These are phyloP conservation scores for Peromyscus polionotus DNA, from an alignment of 2,113 vertebrate genomes.

Conservation along the genomic window DNA sequence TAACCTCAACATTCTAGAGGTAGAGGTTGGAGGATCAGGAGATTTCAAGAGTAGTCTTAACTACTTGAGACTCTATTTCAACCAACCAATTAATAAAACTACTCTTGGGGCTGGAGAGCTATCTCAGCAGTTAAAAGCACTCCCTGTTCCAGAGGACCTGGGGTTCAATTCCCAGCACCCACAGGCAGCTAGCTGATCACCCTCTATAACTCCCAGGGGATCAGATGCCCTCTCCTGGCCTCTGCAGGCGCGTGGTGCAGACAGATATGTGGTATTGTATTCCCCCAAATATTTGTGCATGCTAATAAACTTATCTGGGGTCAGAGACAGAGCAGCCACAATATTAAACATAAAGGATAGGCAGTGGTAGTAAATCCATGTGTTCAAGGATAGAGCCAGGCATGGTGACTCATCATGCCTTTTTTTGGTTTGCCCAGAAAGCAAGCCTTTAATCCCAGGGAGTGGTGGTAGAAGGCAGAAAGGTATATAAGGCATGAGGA, in stretches of 20 bases:
- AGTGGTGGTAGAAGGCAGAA: too few relatives aligned
- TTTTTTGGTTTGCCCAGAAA: too few relatives aligned
- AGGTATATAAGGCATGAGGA: too few relatives aligned
- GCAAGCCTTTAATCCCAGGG: too few relatives aligned
- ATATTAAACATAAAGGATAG: too few relatives aligned
- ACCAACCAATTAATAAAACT: neutral
- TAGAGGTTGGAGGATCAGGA: too few relatives aligned
- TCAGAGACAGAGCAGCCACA: too few relatives aligned
- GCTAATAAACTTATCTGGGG: too few relatives aligned
- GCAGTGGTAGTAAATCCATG: too few relatives aligned
- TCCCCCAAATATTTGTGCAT: too few relatives aligned
- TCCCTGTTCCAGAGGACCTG: neutral
- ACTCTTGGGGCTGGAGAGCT: neutral
- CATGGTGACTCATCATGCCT: too few relatives aligned
- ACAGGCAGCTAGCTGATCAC: neutral
- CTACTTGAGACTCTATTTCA: neutral
- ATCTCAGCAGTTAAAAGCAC: neutral
- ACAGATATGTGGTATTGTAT: neutral
- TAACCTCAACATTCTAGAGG: neutral
- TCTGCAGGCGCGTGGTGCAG: neutral
- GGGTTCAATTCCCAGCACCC: neutral
- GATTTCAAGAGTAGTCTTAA: neutral
- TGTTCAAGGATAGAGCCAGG: too few relatives aligned
- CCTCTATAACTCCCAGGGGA: neutral
- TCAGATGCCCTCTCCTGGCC: neutral